phyloP scores from a whole-genome alignment of 2,113 vertebrate genomes.

The Condylura cristata region DNA sequence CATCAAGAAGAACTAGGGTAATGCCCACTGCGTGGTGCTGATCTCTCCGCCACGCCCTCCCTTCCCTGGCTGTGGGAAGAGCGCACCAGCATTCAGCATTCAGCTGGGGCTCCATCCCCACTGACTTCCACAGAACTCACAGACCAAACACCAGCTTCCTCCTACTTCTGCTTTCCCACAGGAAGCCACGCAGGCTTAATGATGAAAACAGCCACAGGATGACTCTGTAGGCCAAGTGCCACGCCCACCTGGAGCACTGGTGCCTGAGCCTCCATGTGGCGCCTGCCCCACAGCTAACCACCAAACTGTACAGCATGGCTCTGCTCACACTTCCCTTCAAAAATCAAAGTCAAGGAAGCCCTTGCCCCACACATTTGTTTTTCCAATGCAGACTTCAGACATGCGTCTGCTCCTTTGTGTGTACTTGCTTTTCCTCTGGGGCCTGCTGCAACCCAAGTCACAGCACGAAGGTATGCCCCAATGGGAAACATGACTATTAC shows the following conservation, averaged over 20 bases:
- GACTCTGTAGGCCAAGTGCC: not conserved
- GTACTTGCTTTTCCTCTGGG: not conserved
- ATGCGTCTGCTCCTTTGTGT: not conserved
- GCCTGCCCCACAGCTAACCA: conserved; percentile 53
- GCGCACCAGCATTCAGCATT: not conserved
- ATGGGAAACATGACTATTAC: not conserved
- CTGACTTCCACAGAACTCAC: not conserved
- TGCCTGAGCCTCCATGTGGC: not conserved
- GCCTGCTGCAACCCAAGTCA: not conserved
- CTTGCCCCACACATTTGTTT: not conserved
- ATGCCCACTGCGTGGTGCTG: not conserved
- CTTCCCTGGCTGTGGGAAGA: not conserved
- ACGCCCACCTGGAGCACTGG: not conserved
- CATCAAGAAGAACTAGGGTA: not conserved
- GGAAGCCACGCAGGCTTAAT: not conserved
- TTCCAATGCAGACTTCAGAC: not conserved
- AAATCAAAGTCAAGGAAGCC: conserved; percentile 57
- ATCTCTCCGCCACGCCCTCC: not conserved
- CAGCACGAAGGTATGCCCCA: not conserved
- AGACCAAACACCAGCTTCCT: not conserved
- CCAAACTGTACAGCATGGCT: conserved; percentile 28
- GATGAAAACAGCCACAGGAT: not conserved
- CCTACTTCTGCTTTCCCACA: not conserved
- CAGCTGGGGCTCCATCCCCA: not conserved
- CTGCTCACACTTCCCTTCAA: conserved; percentile 54